Conservation (phyloP, 2,113 vertebrate species). For the Silurus glanis region DNA sequence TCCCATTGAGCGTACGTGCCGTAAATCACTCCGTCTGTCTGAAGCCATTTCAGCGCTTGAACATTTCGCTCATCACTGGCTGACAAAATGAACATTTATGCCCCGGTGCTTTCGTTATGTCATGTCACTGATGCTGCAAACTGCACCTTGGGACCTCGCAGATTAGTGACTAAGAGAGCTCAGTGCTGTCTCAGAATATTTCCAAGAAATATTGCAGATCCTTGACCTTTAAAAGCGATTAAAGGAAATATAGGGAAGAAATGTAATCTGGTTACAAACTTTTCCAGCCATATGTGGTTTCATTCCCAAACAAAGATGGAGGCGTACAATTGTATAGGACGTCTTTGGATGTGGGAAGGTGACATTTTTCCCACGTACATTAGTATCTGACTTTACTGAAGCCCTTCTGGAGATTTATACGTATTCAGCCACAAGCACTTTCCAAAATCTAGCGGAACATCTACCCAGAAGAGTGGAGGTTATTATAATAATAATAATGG, state of each 20-base stretch:
- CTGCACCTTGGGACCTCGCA: not conserved
- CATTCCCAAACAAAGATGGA: too few relatives aligned
- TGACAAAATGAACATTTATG: not conserved
- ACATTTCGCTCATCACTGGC: not conserved
- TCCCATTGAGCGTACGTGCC: not conserved
- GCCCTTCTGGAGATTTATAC: too few relatives aligned
- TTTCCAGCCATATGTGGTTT: too few relatives aligned
- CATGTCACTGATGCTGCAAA: not conserved
- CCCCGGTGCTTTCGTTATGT: not conserved
- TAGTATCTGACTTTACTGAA: too few relatives aligned
- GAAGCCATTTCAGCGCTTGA: not conserved
- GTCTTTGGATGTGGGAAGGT: too few relatives aligned
- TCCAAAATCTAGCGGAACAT: too few relatives aligned
- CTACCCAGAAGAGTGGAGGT: too few relatives aligned
- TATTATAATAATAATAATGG: too few relatives aligned
- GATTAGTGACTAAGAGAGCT: not conserved
- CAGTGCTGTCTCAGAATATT: not conserved
- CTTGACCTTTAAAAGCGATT: not conserved
- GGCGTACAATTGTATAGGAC: too few relatives aligned
- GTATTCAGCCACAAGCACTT: too few relatives aligned
- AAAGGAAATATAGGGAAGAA: not conserved
- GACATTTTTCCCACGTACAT: too few relatives aligned
- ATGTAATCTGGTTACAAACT: not conserved
- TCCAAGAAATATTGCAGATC: not conserved
- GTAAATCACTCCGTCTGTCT: not conserved